Evolutionary conservation across 2,888 invertebrate species (phyloP), one percentile per base, ranked within the genome.

Genomic region (Sinelater perroti): DNA sequence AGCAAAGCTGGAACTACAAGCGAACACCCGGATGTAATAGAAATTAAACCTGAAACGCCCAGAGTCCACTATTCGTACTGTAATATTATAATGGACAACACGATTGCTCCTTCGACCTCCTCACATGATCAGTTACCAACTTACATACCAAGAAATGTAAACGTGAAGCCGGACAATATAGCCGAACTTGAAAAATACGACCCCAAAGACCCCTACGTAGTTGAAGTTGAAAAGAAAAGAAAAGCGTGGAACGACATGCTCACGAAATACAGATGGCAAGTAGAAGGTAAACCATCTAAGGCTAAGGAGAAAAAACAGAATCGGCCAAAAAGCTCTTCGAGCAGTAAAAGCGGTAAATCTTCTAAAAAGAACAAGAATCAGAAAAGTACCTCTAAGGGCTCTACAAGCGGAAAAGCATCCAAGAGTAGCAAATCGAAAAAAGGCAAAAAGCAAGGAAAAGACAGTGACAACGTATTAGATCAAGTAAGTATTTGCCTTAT

Each of bases 241-340:
- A 63, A 64, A 17, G 45, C 14, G n/a, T 64, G 60, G 60, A 47
- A 56, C 2, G 54, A 57, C 11, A 31, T 40, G 13, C 60, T 67
- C 13, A 31, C 4, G 2, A 57, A 60, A n/a, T 67, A 67, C 30
- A 49, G 31, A 28, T 20, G 24, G 13, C 56, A 56, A 45, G 56
- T 63, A 4, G 52, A 53, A 14, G 60, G 60, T 3, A 51, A 33
- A 26, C 56, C 57, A 2, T 33, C 44, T 10, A 14, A 30, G 33
- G 14, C 2, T 42, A n/a, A n/a, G n/a, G n/a, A n/a, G n/a, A n/a
- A 36, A 46, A 31, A 55, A 44, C 18, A 52, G 44, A 31, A n/a
- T n/a, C n/a, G n/a, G n/a, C n/a, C 13, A 3, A 24, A 24, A 14
- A 40, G 14, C 24, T 3, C 21, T 13, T 13, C 44, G 18, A 44